These are phyloP conservation scores for Aldrovandia affinis DNA, from an alignment of 2,797 vertebrate species.

Conservation along the genomic window DNA sequence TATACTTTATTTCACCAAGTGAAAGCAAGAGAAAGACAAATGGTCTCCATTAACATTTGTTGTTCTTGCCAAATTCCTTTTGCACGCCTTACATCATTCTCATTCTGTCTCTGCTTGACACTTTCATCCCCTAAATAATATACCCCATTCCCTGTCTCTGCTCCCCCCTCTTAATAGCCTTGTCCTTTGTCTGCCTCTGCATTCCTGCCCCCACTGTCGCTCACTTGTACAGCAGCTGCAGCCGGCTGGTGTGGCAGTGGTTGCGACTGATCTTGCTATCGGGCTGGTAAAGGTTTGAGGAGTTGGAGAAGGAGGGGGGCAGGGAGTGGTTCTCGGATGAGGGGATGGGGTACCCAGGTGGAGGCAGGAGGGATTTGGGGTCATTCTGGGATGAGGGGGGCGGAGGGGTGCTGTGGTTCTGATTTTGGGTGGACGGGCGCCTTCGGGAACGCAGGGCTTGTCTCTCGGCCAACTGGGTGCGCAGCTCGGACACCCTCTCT, in stretches of 20 bases:
- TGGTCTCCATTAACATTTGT: background rate
- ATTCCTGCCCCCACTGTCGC: background rate
- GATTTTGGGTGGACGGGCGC: conserved; percentile 74
- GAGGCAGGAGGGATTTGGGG: conserved; percentile 75
- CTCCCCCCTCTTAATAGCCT: background rate
- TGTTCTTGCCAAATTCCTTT: conserved; percentile 1
- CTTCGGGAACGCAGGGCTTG: conserved; percentile 87
- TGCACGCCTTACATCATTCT: background rate
- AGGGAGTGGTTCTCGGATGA: conserved; percentile 74
- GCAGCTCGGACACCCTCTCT: conserved; percentile 87
- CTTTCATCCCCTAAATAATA: background rate
- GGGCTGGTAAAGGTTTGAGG: conserved; percentile 77
- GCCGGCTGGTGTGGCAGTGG: conserved; percentile 90
- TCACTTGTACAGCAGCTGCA: conserved; percentile 92
- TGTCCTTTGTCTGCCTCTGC: background rate
- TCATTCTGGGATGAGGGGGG: conserved; percentile 70
- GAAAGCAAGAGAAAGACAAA: conserved; percentile 23
- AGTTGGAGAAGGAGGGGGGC: conserved; percentile 80
- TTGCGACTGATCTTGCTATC: conserved; percentile 87
- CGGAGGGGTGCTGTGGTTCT: conserved; percentile 74
- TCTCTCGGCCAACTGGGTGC: conserved; percentile 87
- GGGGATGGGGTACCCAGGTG: conserved; percentile 73
- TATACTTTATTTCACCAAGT: conserved; percentile 27
- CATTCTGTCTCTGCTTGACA: background rate
- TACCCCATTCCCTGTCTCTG: background rate